These are phyloP conservation scores for Teleopsis dalmanni DNA, from an alignment of 1,140 invertebrate species.

Conservation along the genomic window DNA sequence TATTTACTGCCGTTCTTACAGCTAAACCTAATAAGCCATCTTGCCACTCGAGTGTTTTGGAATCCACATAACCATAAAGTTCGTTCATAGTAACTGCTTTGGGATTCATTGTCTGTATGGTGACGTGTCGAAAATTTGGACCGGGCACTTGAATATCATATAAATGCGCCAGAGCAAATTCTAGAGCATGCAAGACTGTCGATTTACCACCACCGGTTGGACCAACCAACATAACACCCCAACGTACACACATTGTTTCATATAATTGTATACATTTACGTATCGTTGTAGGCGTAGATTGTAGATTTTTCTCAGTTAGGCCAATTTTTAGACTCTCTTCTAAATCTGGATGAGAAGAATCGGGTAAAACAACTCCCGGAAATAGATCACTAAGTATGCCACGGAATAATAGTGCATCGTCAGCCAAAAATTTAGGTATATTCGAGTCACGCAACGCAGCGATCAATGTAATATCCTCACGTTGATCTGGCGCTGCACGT, in stretches of 20 bases:
- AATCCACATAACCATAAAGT: slow-evolving; percentile 80
- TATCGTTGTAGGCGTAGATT: slow-evolving; percentile 58
- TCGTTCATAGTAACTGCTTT: slow-evolving; percentile 84
- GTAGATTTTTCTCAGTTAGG: slow-evolving; percentile 50
- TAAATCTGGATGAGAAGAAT: slow-evolving; percentile 69
- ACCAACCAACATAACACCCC: slow-evolving; percentile 90
- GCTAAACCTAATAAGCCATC: slow-evolving; percentile 75
- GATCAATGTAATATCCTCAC: slow-evolving; percentile 69
- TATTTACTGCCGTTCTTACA: slow-evolving; percentile 60
- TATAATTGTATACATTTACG: slow-evolving; percentile 78
- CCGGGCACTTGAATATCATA: slow-evolving; percentile 50
- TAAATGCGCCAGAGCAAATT: slow-evolving; percentile 57
- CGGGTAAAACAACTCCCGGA: slow-evolving; percentile 70
- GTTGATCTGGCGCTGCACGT: slow-evolving; percentile 72
- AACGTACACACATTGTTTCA: slow-evolving; percentile 86
- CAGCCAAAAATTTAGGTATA: slow-evolving; percentile 82
- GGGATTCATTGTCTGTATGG: slow-evolving; percentile 72
- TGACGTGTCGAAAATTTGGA: slow-evolving; percentile 54
- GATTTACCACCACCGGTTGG: slow-evolving; percentile 79
- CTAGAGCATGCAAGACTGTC: slow-evolving; percentile 57
- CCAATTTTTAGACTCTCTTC: slow-evolving; percentile 49
- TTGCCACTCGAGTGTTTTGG: slow-evolving; percentile 79
- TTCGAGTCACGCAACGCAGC: slow-evolving; percentile 86
- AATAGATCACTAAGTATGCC: slow-evolving; percentile 87
- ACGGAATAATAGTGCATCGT: slow-evolving; percentile 75